These are phyloP conservation scores for Conistra vaccinii DNA, from an alignment of 2,888 invertebrate genomes.

Conservation along the genomic window DNA sequence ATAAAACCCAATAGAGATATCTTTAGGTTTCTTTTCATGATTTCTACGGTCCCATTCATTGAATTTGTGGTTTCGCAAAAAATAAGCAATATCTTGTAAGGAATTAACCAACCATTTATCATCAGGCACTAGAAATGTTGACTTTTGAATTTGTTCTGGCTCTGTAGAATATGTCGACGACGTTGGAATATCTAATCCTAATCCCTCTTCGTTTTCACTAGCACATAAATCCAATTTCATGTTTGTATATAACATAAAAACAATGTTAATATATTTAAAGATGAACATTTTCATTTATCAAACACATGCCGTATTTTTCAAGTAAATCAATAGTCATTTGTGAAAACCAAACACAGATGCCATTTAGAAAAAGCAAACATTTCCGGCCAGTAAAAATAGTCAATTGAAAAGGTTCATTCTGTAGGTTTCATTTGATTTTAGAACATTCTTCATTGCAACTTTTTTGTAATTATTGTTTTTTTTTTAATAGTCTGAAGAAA, in stretches of 20 bases:
- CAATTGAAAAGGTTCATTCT: background rate
- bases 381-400: background rate
- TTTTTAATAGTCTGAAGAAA: constrained; percentile 92
- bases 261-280: background rate
- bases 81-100: constrained; percentile 91
- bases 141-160: constrained; percentile 41
- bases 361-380: background rate
- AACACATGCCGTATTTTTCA: background rate
- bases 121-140: constrained; percentile 61
- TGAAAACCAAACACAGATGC: background rate
- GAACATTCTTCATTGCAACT: background rate
- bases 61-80: constrained; percentile 91
- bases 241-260: constrained; percentile 7
- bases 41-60: constrained; percentile 91
- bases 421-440: constrained; percentile 3
- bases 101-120: constrained; percentile 85
- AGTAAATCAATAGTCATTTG: background rate
- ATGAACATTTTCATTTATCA: constrained; percentile 17
- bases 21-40: constrained; percentile 74
- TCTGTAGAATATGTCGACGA: background rate
- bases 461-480: background rate
- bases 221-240: constrained; percentile 6
- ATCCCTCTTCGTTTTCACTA: constrained; percentile 12
- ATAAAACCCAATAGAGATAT: constrained; percentile 74
- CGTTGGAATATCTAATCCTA: constrained; percentile 11